These are phyloP conservation scores for Silvanus unidentatus DNA, from an alignment of 2,888 invertebrate genomes.

Conservation along the genomic window DNA sequence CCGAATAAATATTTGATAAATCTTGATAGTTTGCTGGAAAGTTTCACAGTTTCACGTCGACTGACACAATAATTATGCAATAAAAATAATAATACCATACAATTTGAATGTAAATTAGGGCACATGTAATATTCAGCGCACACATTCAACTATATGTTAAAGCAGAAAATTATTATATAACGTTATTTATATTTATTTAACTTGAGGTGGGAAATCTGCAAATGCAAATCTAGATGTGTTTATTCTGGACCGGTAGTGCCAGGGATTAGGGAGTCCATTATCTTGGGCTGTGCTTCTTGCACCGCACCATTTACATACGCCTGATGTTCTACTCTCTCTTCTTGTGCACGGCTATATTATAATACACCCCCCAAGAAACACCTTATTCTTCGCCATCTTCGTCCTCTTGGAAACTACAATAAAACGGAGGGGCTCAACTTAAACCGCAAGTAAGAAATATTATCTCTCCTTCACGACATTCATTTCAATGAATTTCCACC, in stretches of 20 bases:
- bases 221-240: slow-evolving; percentile 37
- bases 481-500: slow-evolving; percentile 20
- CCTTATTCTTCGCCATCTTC: slow-evolving; percentile 21
- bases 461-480: slow-evolving; percentile 21
- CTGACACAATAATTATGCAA: no score
- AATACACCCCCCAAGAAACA: no score
- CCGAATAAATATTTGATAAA: no score
- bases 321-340: no score
- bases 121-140: no score
- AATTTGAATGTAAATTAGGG: no score
- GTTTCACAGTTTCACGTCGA: no score
- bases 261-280: slow-evolving; percentile 38
- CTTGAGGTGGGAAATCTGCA: slow-evolving; percentile 20
- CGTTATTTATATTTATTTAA: slow-evolving; percentile 8
- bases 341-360: no score
- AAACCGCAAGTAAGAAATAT: slow-evolving; percentile 16
- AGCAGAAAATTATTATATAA: background rate
- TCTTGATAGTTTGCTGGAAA: no score
- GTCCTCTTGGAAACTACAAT: slow-evolving; percentile 20
- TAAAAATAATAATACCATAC: no score
- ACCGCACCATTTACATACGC: slow-evolving; percentile 33
- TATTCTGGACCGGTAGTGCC: slow-evolving; percentile 35
- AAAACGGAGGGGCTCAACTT: slow-evolving; percentile 16
- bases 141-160: no score
- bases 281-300: slow-evolving; percentile 32